Percentiles rank a stretch among this genome's conserved stretches.
phyloP scores from a whole-genome alignment of 2,113 vertebrate genomes.

The Notarius lentiginosus region DNA sequence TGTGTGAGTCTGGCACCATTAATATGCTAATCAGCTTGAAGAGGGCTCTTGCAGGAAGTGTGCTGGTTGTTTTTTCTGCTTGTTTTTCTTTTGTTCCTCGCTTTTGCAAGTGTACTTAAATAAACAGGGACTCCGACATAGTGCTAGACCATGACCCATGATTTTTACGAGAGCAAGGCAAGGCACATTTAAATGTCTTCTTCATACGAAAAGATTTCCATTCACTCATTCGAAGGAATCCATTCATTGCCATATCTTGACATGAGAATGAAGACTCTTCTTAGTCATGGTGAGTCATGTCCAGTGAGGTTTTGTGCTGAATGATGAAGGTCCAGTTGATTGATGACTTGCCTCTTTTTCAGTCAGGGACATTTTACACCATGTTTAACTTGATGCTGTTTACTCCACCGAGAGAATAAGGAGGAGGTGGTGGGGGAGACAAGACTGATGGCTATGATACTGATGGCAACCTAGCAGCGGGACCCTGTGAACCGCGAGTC shows the following conservation, averaged over 20 bases:
- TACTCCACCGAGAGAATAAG: not conserved
- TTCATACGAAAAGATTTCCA: not conserved
- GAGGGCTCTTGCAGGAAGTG: constrained; percentile 27
- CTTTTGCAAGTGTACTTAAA: constrained; percentile 22
- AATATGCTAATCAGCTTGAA: constrained; percentile 48
- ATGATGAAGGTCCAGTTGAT: not conserved
- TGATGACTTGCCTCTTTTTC: constrained; percentile 23
- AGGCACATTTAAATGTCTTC: not conserved
- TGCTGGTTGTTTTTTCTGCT: constrained; percentile 41
- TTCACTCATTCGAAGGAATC: not conserved
- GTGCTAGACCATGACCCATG: not conserved
- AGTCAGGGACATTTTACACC: constrained; percentile 11
- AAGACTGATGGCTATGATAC: constrained; percentile 44
- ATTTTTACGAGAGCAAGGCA: not conserved
- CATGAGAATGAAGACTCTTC: not conserved
- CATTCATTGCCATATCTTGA: not conserved
- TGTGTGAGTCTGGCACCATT: constrained; percentile 43
- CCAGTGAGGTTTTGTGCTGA: not conserved
- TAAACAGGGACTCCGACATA: constrained; percentile 1
- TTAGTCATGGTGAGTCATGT: not conserved
- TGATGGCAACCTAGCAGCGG: constrained; percentile 41
- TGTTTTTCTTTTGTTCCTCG: constrained; percentile 30
- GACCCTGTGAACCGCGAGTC: constrained; percentile 36
- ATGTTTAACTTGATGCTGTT: constrained; percentile 39
- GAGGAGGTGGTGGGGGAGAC: not conserved